phyloP scores from a whole-genome alignment of 2,797 vertebrate species.

The Ispidina lecontei region DNA sequence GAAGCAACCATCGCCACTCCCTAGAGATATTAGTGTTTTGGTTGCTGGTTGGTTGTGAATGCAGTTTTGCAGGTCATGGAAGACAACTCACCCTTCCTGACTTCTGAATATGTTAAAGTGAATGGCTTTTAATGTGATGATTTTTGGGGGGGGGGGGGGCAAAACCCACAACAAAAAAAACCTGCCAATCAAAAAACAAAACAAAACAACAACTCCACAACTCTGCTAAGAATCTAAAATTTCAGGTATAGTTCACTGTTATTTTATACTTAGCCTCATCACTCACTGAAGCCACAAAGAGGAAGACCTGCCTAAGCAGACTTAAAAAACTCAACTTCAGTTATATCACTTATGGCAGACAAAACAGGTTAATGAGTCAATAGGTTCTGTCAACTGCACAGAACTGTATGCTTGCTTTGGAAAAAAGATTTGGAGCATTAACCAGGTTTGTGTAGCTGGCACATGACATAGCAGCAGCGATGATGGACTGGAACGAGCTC shows the following conservation, averaged over 20 bases:
- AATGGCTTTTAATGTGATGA: background rate
- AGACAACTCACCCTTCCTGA: background rate
- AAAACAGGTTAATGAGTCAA: background rate
- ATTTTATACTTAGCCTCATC: background rate
- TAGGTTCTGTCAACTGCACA: fast-evolving
- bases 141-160: background rate
- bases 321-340: background rate
- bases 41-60: background rate
- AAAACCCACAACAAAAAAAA: too few species aligned
- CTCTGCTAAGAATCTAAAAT: background rate
- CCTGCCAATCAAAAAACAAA: background rate
- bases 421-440: background rate
- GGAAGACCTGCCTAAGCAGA: background rate
- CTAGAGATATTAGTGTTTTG: background rate
- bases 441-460: background rate
- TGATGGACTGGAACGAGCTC: fast-evolving
- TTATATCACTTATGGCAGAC: background rate
- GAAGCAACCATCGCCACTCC: background rate
- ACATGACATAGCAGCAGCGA: background rate
- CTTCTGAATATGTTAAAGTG: background rate
- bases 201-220: background rate
- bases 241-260: background rate
- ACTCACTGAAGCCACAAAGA: background rate
- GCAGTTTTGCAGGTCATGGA: background rate
- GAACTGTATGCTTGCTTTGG: fast-evolving